Evolutionary conservation across 37 sponge, comb jelly and placozoan species (phyloP), one percentile per base, ranked within the genome.

Genomic region (Mnemiopsis leidyi): DNA sequence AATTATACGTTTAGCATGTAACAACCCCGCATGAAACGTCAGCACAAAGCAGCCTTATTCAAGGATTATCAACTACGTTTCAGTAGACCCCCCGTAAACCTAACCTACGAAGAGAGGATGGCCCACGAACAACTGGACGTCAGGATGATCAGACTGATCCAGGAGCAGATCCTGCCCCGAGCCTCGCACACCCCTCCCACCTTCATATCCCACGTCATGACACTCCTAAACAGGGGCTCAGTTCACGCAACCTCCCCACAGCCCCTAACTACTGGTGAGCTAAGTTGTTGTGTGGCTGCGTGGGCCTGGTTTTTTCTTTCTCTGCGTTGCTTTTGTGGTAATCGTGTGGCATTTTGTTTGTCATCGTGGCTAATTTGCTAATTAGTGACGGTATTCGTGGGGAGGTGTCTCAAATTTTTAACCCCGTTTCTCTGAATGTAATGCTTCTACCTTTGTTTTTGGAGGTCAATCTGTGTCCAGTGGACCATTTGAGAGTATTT

Each of bases 211-310:
- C 92, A 35, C 20, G 88, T 94, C 32, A 95, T 96, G 37, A 83
- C 92, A 24, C 85, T 96, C 1, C 94, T 96, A 31, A 95, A 96
- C 93, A 93, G 94, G 75, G 97, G 97, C 23, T 96, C 97, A 16
- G 94, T 95, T 18, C 97, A 96, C 92, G 28, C 76, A 16, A 36
- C 92, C 68, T 23, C 25, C 20, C 34, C 92, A 21, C 32, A 68
- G 33, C 34, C 93, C 68, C 88, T 38, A 35, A 33, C 82, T 25
- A 75, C 77, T 3, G 82, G 82, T 75, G 28, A 69, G 35, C 36
- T 30, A 36, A 32, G 88, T 83, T n/a, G n/a, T n/a, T n/a, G n/a
- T n/a, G n/a, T n/a, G n/a, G n/a, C n/a, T n/a, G n/a, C n/a, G n/a
- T n/a, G n/a, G n/a, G n/a, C n/a, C n/a, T n/a, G n/a, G n/a, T n/a